Base-by-base conservation (phyloP, 2,888 invertebrate genomes). In the Arenicola marina region DNA sequence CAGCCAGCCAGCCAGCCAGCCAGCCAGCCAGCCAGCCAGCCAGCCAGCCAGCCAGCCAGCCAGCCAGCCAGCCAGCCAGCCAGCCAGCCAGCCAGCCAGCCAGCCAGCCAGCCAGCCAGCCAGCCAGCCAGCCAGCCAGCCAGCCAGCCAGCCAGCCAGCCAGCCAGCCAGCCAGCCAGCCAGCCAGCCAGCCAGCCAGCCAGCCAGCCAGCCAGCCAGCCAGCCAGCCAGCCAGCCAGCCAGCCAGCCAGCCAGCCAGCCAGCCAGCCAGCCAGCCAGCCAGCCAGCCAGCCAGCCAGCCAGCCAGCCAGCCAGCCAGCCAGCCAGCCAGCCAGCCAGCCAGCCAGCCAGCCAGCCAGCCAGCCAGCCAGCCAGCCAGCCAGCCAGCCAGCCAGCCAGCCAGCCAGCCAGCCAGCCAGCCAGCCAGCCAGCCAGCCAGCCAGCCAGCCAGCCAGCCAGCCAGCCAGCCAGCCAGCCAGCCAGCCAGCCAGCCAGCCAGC, bases 1-100 rank as follows among this genome's bases (percentile, higher is more conserved):
- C 43, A 38, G 43, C 43, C 43, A 38, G 43, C 43, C 43, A 38
- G 43, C 43, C 43, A 38, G 43, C 43, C 43, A 38, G 43, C 43
- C 43, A 38, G 43, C 43, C 43, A 38, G 43, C 43, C 43, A 38
- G 43, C 43, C 43, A 38, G 43, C 43, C 43, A 38, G 43, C 43
- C 43, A 38, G 43, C 43, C 43, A 38, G 43, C 43, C 43, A 38
- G 43, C 43, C 43, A 38, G 43, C 43, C 43, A 38, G 43, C 43
- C 43, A 38, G 43, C 43, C 43, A 38, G 43, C 43, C 43, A 38
- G 43, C 43, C 43, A 38, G 43, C 43, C 43, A 38, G 43, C 43
- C 43, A 38, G 43, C 43, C 43, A 38, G 43, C 43, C 43, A 38
- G 43, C 43, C 43, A 38, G 43, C 43, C 43, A 38, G 43, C 43